Evolutionary conservation across 2,888 invertebrate genomes (phyloP), one percentile per base, ranked within the genome.

Genomic region (Spatulosminthurus flaviceps): DNA sequence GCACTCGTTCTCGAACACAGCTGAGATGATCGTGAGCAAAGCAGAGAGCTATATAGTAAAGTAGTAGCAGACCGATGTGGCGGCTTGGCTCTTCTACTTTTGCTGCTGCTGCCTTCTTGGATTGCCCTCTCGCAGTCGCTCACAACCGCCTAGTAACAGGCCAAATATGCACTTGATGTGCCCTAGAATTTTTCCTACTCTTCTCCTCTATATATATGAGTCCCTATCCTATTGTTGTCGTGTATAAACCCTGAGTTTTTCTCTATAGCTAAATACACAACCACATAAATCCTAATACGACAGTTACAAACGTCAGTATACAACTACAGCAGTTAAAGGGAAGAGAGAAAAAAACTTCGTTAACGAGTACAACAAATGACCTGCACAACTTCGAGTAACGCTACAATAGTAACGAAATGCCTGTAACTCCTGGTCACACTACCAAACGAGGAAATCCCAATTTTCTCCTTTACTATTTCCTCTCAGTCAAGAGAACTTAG

Each of bases 71-170:
- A 24, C 67, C 28, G 64, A 26, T 64, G 64, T 64, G 64, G 64
- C 64, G 64, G 64, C n/a, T n/a, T 64, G 64, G 9, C 64, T 64
- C 64, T 64, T 26, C 22, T 26, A 16, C 60, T 21, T 64, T 24
- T 64, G 21, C 64, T 64, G 1, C 64, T 64, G 1, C 67, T 67
- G n/a, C 67, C 29, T 67, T 67, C 67, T 67, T 67, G 29, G 28
- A 29, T 67, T 67, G 67, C 67, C 67, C 67, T 67, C 28, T 67
- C 67, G 67, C 67, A 67, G 67, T 67, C 67, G 67, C 67, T 67
- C 67, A 67, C 67, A 67, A 67, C 67, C 67, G 67, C 67, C 67
- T 67, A 67, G 67, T 67, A 67, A 67, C 67, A 67, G 67, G 28
- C 67, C 67, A 24, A 51, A 67, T 29, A 67, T 67, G 67, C 29